Base-by-base conservation (phyloP, 2,797 vertebrate genomes). In the Chloroceryle amazona region DNA sequence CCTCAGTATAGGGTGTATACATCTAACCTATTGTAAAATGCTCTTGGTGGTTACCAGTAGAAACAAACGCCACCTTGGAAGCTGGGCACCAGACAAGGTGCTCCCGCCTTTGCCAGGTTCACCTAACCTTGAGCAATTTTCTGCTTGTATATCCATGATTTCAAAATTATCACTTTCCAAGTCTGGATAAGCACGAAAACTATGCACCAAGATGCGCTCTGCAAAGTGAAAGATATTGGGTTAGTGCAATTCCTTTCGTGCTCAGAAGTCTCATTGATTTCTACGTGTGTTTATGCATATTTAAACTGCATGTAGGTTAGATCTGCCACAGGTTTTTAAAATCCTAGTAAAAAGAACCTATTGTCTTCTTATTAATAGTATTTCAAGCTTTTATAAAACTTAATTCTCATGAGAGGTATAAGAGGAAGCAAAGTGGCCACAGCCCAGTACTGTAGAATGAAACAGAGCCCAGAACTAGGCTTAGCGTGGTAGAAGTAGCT, bases 251-350 rank as follows among this genome's bases (percentile, higher is more conserved):
- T 61, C 33, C 60, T 44, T 47, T 14, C 21, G n/a, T 25, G 20
- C 31, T 19, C 0, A 0, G 1, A 58, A 61, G 0, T 21, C 44
- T 67, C 31, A 21, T 29, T 44, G 13, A 14, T 23, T 15, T 80
- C 20, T 6, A 52, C 31, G 3, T 4, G 3, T n/a, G 18, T 60
- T 60, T 42, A 19, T 10, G 39, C 42, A 8, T 16, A 17, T 13
- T 70, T 62, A 23, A 46, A 52, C 11, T 7, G 13, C 17, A 12
- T 2, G 3, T 7, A 28, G 20, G 9, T 74, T 68, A 54, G 15
- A 42, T 23, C 31, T 57, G 23, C 28, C 37, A 82, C 0, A 39
- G 21, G 2, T 33, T 76, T 86, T 70, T 52, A 7, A 89, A 92
- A 39, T 33, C 23, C 22, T 83, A 14, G 5, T 42, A 6, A 62